Evolutionary conservation across 2,888 invertebrate species (phyloP).

Genomic region (Dysmachus trigonus): DNA sequence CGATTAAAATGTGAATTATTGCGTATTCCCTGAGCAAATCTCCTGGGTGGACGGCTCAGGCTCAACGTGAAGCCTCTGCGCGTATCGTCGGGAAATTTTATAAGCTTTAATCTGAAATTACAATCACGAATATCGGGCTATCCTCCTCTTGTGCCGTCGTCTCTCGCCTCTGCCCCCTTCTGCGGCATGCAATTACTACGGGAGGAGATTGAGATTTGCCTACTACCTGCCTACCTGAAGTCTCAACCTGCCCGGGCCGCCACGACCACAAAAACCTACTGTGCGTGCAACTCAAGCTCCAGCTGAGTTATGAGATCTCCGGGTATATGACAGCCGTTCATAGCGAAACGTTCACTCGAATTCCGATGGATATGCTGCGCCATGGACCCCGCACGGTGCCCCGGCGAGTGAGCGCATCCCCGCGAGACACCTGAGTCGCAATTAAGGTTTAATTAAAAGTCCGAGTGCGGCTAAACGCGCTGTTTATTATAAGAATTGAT

Average conservation of each 20-base stretch:
- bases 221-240: constrained; percentile 31
- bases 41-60: constrained; percentile 36
- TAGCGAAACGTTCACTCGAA: constrained; percentile 31
- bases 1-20: constrained; percentile 50
- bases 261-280: constrained; percentile 19
- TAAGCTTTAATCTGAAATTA: constrained; percentile 47
- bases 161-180: neutral
- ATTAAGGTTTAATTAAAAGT: constrained; percentile 30
- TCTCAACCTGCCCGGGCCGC: constrained; percentile 26
- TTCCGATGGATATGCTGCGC: neutral
- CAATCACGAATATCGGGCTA: constrained; percentile 46
- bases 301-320: constrained; percentile 45
- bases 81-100: constrained; percentile 37
- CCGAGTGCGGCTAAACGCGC: neutral
- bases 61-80: constrained; percentile 45
- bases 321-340: constrained; percentile 40
- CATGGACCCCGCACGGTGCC: neutral
- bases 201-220: constrained; percentile 44
- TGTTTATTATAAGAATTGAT: constrained; percentile 22
- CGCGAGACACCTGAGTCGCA: constrained; percentile 14
- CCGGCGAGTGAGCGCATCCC: neutral
- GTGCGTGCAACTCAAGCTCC: constrained; percentile 33
- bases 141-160: constrained; percentile 29
- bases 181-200: constrained; percentile 45
- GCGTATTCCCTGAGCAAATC: constrained; percentile 47